phyloP scores from a whole-genome alignment of 23 tunicate species.

The Corella eumyota region DNA sequence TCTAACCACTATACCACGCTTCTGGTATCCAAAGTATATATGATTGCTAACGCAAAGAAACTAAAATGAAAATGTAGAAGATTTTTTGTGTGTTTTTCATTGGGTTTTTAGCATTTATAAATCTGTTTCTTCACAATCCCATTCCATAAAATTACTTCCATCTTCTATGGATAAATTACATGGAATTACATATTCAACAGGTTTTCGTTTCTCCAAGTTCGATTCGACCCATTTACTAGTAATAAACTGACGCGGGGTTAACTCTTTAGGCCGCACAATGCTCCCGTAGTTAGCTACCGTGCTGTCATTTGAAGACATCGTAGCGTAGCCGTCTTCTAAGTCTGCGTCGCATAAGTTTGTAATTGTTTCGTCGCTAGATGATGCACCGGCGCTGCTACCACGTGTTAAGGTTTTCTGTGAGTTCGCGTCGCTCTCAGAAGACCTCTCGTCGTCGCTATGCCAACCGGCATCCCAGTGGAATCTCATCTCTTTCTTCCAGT shows the following conservation, averaged over 20 bases:
- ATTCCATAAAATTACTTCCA: slow-evolving; percentile 34
- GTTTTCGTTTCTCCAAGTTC: neutral
- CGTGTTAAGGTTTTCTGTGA: slow-evolving; percentile 12
- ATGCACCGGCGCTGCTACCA: neutral
- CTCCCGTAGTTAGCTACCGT: slow-evolving; percentile 22
- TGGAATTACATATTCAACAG: slow-evolving; percentile 17
- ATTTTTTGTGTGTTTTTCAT: no score
- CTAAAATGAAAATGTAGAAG: no score
- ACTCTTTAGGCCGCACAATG: slow-evolving; percentile 4
- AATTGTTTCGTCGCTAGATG: slow-evolving; percentile 24
- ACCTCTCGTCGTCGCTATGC: slow-evolving; percentile 1
- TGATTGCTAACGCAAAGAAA: no score
- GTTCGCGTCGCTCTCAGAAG: slow-evolving; percentile 4
- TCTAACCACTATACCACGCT: no score
- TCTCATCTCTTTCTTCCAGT: slow-evolving; percentile 4
- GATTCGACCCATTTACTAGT: no score
- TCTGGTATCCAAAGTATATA: no score
- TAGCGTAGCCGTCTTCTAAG: slow-evolving; percentile 21
- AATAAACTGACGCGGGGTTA: no score
- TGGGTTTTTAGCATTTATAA: slow-evolving; percentile 12
- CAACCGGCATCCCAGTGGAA: slow-evolving; percentile 13
- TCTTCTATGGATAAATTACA: slow-evolving; percentile 10
- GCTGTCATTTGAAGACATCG: slow-evolving; percentile 34
- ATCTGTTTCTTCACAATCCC: slow-evolving; percentile 83
- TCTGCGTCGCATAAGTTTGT: slow-evolving; percentile 15